Evolutionary conservation across 2,797 vertebrate genomes (phyloP), one percentile per base, ranked within the genome.

Genomic region (Sandelia bainsii): DNA sequence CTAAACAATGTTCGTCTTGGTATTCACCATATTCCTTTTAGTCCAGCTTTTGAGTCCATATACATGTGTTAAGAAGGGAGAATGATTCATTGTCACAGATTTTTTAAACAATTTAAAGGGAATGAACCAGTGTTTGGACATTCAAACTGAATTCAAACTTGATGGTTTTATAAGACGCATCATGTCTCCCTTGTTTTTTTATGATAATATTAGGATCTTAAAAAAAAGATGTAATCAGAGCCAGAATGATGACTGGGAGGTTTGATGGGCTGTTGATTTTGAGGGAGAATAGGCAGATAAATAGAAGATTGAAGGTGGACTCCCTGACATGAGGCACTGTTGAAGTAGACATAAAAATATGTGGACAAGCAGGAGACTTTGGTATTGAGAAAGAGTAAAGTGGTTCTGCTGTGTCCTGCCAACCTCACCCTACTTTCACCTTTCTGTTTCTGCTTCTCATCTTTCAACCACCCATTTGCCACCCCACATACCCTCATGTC

Each of bases 391-490:
- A 63, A 53, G 16, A 49, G 74, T 58, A 23, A 42, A 49, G 60
- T 69, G 17, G 56, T 60, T 40, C 48, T 72, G 39, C 72, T 82
- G 48, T 72, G 58, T 37, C 45, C 42, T 72, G 62, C 71, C 75
- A 83, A 54, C 65, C 19, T 76, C 59, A 62, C 44, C 59, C 61
- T 62, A 29, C 56, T 32, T 62, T 32, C 56, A 67, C 23, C 5
- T 23, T 39, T 56, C 17, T 46, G 17, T 66, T 42, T 74, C 34
- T 63, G 29, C 52, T 34, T 67, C 60, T 77, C 76, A 50, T 78
- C 60, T 77, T 87, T 85, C 69, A 78, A 48, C 50, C 57, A n/a
- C 23, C 57, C 62, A 69, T 62, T 61, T 49, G 65, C 69, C 20
- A 11, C 56, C 52, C 23, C 16, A 44, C 14, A 17, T 17, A 53